A percentile compares a stretch with the other conserved stretches of the same genome.
Conservation (phyloP, 2,888 invertebrate species). For the Luperina nickerlii region DNA sequence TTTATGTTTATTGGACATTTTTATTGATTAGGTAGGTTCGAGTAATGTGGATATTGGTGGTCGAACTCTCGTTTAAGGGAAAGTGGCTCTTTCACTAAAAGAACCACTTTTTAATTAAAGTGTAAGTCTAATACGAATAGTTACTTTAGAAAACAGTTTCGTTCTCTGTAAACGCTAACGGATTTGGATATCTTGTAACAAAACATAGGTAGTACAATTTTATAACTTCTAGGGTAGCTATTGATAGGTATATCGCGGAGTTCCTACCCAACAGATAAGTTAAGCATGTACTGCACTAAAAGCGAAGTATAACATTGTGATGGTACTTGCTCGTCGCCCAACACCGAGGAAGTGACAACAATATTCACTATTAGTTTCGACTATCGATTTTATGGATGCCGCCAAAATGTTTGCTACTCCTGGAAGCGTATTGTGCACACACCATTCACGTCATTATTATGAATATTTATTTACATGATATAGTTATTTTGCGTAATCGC, state of each 20-base stretch:
- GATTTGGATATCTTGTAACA: background rate
- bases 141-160: background rate
- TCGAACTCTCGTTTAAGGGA: background rate
- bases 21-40: slow-evolving; percentile 60
- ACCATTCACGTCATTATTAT: slow-evolving; percentile 37
- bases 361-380: slow-evolving; percentile 45
- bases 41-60: slow-evolving; percentile 21
- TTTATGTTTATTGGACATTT: slow-evolving; percentile 73
- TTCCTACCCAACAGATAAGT: background rate
- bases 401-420: slow-evolving; percentile 40
- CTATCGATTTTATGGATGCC: slow-evolving; percentile 52
- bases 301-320: slow-evolving; percentile 21
- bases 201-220: background rate
- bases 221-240: background rate
- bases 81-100: background rate
- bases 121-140: too few species aligned
- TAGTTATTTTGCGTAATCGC: slow-evolving; percentile 55
- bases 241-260: background rate
- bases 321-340: slow-evolving; percentile 53
- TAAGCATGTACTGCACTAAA: slow-evolving; percentile 14
- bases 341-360: slow-evolving; percentile 49
- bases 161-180: background rate
- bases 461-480: slow-evolving; percentile 51
- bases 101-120: background rate
- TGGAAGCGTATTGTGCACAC: slow-evolving; percentile 43